Percentiles rank a stretch among this genome's conserved stretches.
phyloP scores from a whole-genome alignment of 2,797 vertebrate genomes.

The Todus mexicanus region DNA sequence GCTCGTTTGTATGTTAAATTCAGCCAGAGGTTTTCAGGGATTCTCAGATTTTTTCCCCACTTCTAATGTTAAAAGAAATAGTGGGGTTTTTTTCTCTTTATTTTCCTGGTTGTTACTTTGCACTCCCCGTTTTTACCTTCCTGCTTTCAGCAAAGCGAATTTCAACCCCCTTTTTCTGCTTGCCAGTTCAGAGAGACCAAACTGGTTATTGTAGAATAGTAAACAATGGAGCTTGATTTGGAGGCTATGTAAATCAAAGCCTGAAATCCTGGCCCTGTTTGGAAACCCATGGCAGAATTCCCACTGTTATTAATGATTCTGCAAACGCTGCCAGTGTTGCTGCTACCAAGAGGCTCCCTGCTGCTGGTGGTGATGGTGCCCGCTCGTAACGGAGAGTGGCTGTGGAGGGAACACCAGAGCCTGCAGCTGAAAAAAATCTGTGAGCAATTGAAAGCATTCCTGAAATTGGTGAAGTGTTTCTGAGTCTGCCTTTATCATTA shows the following conservation, averaged over 20 bases:
- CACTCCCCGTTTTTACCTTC: not conserved
- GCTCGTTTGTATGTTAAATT: not conserved
- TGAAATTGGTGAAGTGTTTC: conserved; percentile 62
- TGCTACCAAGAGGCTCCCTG: not conserved
- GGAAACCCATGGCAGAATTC: conserved; percentile 7
- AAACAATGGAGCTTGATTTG: conserved; percentile 3
- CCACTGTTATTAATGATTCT: not conserved
- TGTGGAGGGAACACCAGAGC: not conserved
- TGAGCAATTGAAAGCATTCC: conserved; percentile 44
- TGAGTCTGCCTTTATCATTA: conserved; percentile 68
- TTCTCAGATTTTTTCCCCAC: not conserved
- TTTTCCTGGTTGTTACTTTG: not conserved
- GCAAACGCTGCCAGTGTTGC: not conserved
- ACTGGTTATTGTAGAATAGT: not conserved
- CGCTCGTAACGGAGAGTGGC: fast-evolving
- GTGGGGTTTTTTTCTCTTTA: not conserved
- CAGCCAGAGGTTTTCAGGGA: not conserved
- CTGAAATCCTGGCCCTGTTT: conserved; percentile 6
- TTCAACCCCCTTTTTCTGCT: not conserved
- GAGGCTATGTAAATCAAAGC: not conserved
- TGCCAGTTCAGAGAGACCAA: not conserved
- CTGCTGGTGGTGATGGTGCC: not conserved
- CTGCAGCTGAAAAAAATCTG: not conserved
- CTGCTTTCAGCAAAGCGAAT: not conserved
- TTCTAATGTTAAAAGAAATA: not conserved